Percentiles rank a stretch among this genome's conserved stretches.
phyloP scores from a whole-genome alignment of 2,113 vertebrate genomes.

The Microcebus ravelobensis region DNA sequence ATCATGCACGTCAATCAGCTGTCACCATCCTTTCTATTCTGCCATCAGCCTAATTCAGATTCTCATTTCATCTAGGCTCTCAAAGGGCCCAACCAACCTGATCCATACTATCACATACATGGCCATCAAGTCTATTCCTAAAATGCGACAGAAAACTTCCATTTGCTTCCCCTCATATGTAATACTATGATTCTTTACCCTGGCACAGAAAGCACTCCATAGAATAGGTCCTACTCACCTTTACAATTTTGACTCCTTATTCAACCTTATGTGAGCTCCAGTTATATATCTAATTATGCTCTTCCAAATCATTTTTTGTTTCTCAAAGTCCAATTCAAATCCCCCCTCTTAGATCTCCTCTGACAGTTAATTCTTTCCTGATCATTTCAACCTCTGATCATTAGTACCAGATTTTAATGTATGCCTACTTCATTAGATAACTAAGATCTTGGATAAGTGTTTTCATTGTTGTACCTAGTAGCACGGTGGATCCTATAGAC shows the following conservation, averaged over 20 bases:
- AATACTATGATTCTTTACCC: neutral
- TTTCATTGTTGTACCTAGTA: neutral
- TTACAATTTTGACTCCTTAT: neutral
- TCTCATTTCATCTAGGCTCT: neutral
- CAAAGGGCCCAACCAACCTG: neutral
- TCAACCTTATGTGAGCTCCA: neutral
- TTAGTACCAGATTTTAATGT: neutral
- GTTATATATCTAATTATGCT: neutral
- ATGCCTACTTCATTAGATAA: neutral
- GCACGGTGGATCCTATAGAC: neutral
- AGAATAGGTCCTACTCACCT: neutral
- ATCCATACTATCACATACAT: neutral
- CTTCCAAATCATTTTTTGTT: neutral
- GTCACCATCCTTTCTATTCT: neutral
- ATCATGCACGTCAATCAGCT: neutral
- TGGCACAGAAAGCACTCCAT: neutral
- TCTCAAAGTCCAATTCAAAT: neutral
- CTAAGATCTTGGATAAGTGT: neutral
- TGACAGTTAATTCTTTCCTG: neutral
- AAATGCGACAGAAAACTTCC: neutral
- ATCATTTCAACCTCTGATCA: neutral
- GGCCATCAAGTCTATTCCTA: neutral
- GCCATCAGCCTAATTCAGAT: neutral
- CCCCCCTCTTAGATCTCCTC: neutral
- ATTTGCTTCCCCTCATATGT: accelerated